Evolutionary conservation across 2,113 vertebrate genomes (phyloP).

Genomic region (Typhlomys cinereus): DNA sequence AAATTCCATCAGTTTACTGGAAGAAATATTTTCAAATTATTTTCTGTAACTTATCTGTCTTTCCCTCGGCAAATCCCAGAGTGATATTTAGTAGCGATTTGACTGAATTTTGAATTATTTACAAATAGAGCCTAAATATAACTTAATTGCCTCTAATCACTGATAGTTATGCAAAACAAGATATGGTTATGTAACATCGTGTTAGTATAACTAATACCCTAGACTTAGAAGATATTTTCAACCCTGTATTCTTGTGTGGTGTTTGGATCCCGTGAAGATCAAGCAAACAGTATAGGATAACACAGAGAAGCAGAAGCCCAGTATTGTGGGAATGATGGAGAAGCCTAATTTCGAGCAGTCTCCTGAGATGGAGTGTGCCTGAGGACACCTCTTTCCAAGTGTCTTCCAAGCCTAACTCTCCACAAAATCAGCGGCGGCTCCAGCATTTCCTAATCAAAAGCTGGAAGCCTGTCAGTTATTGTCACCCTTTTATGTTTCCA

Average conservation of each 20-base stretch:
- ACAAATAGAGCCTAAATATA: neutral
- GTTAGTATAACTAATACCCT: neutral
- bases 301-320: neutral
- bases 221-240: neutral
- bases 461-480: neutral
- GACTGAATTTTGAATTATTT: slow-evolving; percentile 17
- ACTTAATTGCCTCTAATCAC: neutral
- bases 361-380: slow-evolving; percentile 15
- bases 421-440: neutral
- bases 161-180: neutral
- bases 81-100: neutral
- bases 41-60: neutral
- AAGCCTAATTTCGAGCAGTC: neutral
- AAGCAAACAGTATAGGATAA: neutral
- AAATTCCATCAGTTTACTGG: neutral
- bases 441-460: slow-evolving; percentile 15
- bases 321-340: neutral
- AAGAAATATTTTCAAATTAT: neutral
- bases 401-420: too few species aligned
- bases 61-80: neutral
- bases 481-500: neutral
- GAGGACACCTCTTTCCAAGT: neutral
- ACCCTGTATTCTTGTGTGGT: neutral
- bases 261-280: neutral
- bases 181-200: neutral